phyloP scores from a whole-genome alignment of 2,113 vertebrate species.

The Indicator maculatus region DNA sequence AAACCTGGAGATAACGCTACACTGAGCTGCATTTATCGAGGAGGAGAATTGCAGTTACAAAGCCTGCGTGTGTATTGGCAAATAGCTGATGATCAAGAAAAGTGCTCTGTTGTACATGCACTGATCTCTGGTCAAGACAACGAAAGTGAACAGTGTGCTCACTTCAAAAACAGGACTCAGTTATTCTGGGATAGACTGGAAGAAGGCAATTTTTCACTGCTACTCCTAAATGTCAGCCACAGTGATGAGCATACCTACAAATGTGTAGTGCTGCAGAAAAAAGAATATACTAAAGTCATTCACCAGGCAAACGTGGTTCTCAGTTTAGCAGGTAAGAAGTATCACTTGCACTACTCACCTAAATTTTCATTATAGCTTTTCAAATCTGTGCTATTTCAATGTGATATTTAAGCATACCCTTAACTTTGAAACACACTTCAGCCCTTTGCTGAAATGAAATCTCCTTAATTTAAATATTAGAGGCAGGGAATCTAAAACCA shows the following conservation, averaged over 20 bases:
- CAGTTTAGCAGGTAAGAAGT: slow-evolving; percentile 72
- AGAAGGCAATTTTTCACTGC: slow-evolving; percentile 66
- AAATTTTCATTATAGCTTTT: not conserved
- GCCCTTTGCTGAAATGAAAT: not conserved
- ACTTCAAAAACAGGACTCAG: slow-evolving; percentile 54
- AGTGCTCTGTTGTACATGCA: slow-evolving; percentile 34
- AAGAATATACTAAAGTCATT: accelerated
- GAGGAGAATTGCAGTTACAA: not conserved
- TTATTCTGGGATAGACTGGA: slow-evolving; percentile 49
- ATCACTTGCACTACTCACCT: not conserved
- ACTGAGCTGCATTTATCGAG: slow-evolving; percentile 40
- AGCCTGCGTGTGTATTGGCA: slow-evolving; percentile 72
- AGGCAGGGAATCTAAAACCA: not conserved
- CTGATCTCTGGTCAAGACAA: slow-evolving; percentile 35
- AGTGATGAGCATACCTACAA: slow-evolving; percentile 42
- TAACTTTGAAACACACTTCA: not conserved
- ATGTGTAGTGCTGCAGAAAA: slow-evolving; percentile 59
- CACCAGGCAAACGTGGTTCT: slow-evolving; percentile 14
- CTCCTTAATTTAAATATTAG: not conserved
- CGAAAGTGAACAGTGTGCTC: not conserved
- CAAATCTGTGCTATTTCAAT: not conserved
- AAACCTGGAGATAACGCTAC: slow-evolving; percentile 47
- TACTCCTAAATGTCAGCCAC: slow-evolving; percentile 53
- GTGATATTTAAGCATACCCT: not conserved
- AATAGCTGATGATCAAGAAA: not conserved